Evolutionary conservation across 2,113 vertebrate species (phyloP).

Genomic region (Bos javanicus): DNA sequence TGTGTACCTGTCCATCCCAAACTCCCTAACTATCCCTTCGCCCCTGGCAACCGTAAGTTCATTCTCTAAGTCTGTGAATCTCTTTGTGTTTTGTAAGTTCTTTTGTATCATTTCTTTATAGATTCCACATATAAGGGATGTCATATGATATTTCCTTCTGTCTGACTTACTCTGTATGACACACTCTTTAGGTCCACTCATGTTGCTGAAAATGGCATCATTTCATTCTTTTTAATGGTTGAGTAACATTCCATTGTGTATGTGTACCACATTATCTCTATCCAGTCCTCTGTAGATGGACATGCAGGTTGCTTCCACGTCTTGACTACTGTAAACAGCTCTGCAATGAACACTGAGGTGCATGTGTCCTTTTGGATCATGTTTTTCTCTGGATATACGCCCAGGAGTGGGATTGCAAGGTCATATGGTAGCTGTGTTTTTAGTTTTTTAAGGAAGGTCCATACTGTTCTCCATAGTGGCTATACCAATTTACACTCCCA

Average conservation of each 20-base stretch:
- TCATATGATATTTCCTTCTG: not conserved
- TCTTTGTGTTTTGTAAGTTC: not conserved
- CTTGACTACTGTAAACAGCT: not conserved
- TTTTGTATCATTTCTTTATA: not conserved
- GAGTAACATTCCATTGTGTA: not conserved
- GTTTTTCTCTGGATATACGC: not conserved
- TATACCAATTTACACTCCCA: not conserved
- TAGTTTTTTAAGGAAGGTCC: not conserved
- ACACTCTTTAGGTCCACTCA: not conserved
- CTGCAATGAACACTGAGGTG: not conserved
- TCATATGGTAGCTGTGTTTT: not conserved
- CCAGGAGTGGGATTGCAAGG: not conserved
- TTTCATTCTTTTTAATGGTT: not conserved
- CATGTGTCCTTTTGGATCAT: not conserved
- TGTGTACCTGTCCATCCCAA: not conserved
- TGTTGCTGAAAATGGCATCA: not conserved
- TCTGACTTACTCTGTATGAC: not conserved
- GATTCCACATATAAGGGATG: not conserved
- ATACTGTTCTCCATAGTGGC: not conserved
- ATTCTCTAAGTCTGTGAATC: not conserved
- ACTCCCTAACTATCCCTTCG: not conserved
- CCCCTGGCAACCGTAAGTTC: not conserved
- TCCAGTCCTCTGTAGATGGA: not conserved
- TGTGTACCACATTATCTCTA: not conserved
- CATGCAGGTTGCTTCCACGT: not conserved